phyloP scores from a whole-genome alignment of 2,797 vertebrate species.

The Melanotaenia maccullochi region DNA sequence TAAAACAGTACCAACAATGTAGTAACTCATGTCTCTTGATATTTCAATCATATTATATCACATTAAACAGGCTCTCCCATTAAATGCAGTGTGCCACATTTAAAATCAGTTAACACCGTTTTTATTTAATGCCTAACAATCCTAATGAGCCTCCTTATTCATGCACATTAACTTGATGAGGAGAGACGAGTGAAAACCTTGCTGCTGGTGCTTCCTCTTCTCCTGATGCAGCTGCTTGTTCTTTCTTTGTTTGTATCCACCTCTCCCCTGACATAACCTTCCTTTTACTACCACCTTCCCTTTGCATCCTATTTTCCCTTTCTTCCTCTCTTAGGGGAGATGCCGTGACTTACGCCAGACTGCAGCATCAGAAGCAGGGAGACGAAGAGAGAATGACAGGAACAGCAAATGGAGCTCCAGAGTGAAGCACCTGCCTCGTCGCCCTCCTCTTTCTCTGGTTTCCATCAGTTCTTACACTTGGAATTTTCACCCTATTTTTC shows the following conservation, averaged over 20 bases:
- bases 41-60: conserved; percentile 25
- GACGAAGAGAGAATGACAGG: conserved; percentile 89
- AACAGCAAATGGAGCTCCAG: conserved; percentile 79
- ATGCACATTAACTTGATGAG: conserved; percentile 37
- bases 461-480: conserved; percentile 20
- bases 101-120: conserved; percentile 41
- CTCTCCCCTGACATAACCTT: conserved; percentile 32
- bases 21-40: conserved; percentile 34
- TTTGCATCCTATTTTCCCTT: conserved; percentile 2
- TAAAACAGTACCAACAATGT: not conserved
- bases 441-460: not conserved
- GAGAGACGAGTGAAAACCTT: conserved; percentile 23
- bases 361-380: conserved; percentile 90
- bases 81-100: conserved; percentile 31
- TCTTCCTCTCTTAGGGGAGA: conserved; percentile 85
- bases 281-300: conserved; percentile 20
- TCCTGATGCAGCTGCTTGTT: conserved; percentile 19
- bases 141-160: conserved; percentile 32
- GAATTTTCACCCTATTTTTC: not conserved
- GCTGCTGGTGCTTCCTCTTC: conserved; percentile 26
- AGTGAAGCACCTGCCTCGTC: conserved; percentile 67
- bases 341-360: conserved; percentile 90
- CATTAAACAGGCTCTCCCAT: conserved; percentile 44
- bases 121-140: conserved; percentile 36
- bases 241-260: conserved; percentile 12